Evolutionary conservation across 2,113 vertebrate genomes (phyloP).

Genomic region (Malaclemys terrapin): DNA sequence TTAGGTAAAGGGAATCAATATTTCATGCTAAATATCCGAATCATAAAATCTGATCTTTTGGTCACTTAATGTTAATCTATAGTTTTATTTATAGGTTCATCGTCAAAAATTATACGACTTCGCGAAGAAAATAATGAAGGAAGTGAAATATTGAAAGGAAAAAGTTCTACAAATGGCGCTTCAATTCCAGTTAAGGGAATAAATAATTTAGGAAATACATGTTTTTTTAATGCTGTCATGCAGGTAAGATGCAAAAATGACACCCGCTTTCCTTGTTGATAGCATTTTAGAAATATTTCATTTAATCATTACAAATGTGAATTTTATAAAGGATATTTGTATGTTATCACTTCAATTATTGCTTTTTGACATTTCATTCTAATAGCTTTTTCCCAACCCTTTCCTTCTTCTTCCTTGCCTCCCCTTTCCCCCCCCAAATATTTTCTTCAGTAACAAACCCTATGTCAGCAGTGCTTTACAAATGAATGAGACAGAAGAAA

Average conservation of each 20-base stretch:
- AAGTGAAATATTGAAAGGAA: slow-evolving; percentile 84
- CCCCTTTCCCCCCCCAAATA: not conserved
- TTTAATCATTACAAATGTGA: not conserved
- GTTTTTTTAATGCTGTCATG: slow-evolving; percentile 99
- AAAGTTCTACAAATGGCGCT: slow-evolving; percentile 77
- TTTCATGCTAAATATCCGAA: not conserved
- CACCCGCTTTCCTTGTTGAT: not conserved
- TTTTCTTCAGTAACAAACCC: not conserved
- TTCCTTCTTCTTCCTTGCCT: not conserved
- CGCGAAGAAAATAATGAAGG: slow-evolving; percentile 87
- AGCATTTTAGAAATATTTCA: slow-evolving; percentile 19
- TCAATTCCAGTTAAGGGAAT: slow-evolving; percentile 94
- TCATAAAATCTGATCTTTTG: not conserved
- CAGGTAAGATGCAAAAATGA: slow-evolving; percentile 84
- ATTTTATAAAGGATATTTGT: not conserved
- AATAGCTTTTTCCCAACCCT: not conserved
- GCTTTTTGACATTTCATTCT: not conserved
- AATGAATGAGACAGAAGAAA: slow-evolving; percentile 31
- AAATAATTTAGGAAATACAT: slow-evolving; percentile 96
- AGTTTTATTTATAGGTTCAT: slow-evolving; percentile 78
- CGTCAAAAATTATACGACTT: slow-evolving; percentile 89
- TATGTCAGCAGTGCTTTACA: slow-evolving; percentile 24
- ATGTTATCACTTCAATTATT: not conserved
- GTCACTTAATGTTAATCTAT: slow-evolving; percentile 9
- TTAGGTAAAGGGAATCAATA: not conserved